A percentile compares a stretch with the other conserved stretches of the same genome.
Conservation (phyloP, 2,113 vertebrate species). For the Terrapene triunguis region DNA sequence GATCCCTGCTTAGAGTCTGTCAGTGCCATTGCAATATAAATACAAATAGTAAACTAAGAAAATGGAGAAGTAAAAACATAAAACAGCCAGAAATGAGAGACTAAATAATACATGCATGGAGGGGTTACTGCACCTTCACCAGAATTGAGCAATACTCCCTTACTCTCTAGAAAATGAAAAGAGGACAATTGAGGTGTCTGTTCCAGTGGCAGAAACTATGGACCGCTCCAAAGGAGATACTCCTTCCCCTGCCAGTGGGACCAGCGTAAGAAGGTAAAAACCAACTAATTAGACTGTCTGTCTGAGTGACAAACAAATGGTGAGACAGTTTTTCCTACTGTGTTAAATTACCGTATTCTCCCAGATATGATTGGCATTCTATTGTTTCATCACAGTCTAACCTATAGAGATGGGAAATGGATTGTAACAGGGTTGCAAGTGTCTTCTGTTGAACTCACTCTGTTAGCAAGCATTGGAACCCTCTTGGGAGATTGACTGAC, state of each 20-base stretch:
- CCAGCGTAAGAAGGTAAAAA: slow-evolving; percentile 77
- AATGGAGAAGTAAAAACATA: neutral
- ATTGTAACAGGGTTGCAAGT: neutral
- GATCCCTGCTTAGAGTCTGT: neutral
- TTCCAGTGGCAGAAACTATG: slow-evolving; percentile 66
- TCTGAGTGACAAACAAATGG: neutral
- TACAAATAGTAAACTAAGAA: neutral
- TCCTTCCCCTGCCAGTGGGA: slow-evolving; percentile 52
- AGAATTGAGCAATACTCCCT: slow-evolving; percentile 7
- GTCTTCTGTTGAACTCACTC: neutral
- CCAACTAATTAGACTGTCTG: neutral
- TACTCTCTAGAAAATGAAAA: slow-evolving; percentile 74
- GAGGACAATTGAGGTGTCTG: slow-evolving; percentile 69
- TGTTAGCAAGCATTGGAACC: neutral
- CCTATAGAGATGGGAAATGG: neutral
- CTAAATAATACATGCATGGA: neutral
- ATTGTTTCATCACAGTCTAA: neutral
- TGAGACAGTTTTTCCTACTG: neutral
- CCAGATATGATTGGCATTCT: neutral
- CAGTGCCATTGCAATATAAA: neutral
- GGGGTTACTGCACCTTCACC: neutral
- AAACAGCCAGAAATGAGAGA: neutral
- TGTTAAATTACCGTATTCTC: neutral
- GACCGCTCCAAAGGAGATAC: slow-evolving; percentile 69
- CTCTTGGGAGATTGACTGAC: neutral